A percentile compares a stretch with the other conserved stretches of the same genome.
Evolutionary conservation across 2,888 invertebrate genomes (phyloP).

Genomic region (Thelaira solivaga): DNA sequence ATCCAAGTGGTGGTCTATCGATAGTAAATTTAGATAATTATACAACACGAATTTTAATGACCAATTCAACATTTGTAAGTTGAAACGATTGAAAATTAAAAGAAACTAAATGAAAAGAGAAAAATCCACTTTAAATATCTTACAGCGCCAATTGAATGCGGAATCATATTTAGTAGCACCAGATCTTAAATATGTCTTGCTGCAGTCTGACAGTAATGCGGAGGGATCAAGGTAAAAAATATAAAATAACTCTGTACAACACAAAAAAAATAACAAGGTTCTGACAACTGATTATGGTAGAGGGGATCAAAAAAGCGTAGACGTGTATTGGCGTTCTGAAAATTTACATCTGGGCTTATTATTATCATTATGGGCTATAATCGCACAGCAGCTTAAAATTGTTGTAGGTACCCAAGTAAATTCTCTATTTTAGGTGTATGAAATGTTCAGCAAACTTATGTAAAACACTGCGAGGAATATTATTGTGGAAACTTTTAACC

Average conservation of each 20-base stretch:
- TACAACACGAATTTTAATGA: constrained; percentile 85
- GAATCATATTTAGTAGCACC: constrained; percentile 87
- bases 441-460: too few relatives aligned
- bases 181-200: constrained; percentile 86
- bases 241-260: neutral
- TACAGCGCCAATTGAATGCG: constrained; percentile 86
- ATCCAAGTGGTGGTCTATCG: constrained; percentile 87
- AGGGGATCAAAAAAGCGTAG: too few relatives aligned
- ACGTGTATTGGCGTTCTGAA: too few relatives aligned
- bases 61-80: constrained; percentile 90
- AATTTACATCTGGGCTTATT: too few relatives aligned
- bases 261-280: too few relatives aligned
- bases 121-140: constrained; percentile 50
- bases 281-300: too few relatives aligned
- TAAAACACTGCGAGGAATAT: too few relatives aligned
- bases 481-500: too few relatives aligned
- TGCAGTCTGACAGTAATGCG: constrained; percentile 81
- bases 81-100: constrained; percentile 23
- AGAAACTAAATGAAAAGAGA: neutral
- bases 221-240: constrained; percentile 72
- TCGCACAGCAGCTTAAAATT: too few relatives aligned
- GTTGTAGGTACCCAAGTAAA: too few relatives aligned
- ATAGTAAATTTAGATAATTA: constrained; percentile 87
- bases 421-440: too few relatives aligned
- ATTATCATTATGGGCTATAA: too few relatives aligned